Percentiles rank a stretch among this genome's conserved stretches.
Evolutionary conservation across 1,140 invertebrate genomes (phyloP).

Genomic region (Sitophilus oryzae): DNA sequence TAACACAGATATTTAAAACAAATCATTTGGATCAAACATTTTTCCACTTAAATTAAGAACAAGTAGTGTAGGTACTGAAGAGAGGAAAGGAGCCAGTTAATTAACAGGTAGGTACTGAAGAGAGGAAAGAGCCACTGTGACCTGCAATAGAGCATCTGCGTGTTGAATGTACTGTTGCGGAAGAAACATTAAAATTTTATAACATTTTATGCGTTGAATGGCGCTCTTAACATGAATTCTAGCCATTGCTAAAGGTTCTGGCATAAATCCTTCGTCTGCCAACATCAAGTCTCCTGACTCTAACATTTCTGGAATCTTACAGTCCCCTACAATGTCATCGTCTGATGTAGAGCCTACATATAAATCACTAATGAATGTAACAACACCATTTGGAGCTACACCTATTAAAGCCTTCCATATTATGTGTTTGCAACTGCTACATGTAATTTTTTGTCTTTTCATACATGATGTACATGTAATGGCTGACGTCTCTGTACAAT

Average conservation of each 20-base stretch:
- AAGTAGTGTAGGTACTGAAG: too few species aligned
- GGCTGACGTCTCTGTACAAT: too few species aligned
- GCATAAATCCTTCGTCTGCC: conserved; percentile 17
- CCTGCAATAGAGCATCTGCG: too few species aligned
- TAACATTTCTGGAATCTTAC: conserved; percentile 8
- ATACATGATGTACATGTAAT: too few species aligned
- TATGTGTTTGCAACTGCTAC: conserved; percentile 10
- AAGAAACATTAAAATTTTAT: conserved; percentile 13
- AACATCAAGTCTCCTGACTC: conserved; percentile 18
- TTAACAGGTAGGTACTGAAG: too few species aligned
- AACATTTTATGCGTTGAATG: conserved; percentile 12
- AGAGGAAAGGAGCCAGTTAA: too few species aligned
- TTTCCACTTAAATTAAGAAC: too few species aligned
- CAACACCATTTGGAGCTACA: too few species aligned
- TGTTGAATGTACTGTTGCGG: too few species aligned
- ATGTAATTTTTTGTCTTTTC: conserved; percentile 15
- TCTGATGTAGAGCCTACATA: conserved; percentile 18
- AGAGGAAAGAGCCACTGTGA: too few species aligned
- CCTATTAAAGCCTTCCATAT: conserved; percentile 13
- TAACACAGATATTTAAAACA: too few species aligned
- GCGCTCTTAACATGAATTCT: conserved; percentile 17
- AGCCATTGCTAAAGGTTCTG: conserved; percentile 11
- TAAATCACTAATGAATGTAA: conserved; percentile 4
- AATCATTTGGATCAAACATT: too few species aligned
- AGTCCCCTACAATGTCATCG: conserved; percentile 11